Conservation (phyloP, 2,797 vertebrate species). For the Enteromius thamalakanensis region DNA sequence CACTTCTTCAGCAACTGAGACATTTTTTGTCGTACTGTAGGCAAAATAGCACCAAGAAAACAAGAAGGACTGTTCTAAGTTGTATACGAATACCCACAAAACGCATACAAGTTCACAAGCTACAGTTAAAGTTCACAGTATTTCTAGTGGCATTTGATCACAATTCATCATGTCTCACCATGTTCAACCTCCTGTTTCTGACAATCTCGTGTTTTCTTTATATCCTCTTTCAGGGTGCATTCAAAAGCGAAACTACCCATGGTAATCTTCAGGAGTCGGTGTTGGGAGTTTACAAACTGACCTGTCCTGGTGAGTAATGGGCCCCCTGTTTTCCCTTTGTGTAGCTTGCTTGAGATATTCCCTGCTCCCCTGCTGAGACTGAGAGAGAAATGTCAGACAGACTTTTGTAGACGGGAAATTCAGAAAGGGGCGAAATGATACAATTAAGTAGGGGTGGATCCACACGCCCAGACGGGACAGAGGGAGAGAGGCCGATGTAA, state of each 20-base stretch:
- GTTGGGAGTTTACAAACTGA: constrained; percentile 37
- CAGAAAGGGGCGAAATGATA: constrained; percentile 43
- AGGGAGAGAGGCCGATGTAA: not conserved
- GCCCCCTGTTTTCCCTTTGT: constrained; percentile 29
- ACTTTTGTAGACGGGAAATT: constrained; percentile 49
- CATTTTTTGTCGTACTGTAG: not conserved
- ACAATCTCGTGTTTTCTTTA: constrained; percentile 25
- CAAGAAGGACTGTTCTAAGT: not conserved
- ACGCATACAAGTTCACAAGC: not conserved
- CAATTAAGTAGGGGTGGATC: constrained; percentile 46
- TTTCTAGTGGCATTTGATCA: constrained; percentile 21
- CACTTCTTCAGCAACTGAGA: not conserved
- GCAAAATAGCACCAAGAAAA: constrained; percentile 3
- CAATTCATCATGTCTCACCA: constrained; percentile 36
- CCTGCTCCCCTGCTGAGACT: constrained; percentile 34
- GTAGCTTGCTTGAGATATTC: constrained; percentile 37
- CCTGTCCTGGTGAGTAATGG: constrained; percentile 43
- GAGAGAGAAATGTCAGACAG: constrained; percentile 29
- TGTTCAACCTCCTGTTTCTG: constrained; percentile 40
- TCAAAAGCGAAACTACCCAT: constrained; percentile 21
- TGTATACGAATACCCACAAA: not conserved
- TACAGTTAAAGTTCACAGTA: not conserved
- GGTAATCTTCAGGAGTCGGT: constrained; percentile 27
- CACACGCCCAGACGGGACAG: not conserved
- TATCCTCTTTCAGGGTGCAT: constrained; percentile 23